A percentile compares a stretch with the other conserved stretches of the same genome.
phyloP scores from a whole-genome alignment of 2,113 vertebrate species.

The Myotis lucifugus region DNA sequence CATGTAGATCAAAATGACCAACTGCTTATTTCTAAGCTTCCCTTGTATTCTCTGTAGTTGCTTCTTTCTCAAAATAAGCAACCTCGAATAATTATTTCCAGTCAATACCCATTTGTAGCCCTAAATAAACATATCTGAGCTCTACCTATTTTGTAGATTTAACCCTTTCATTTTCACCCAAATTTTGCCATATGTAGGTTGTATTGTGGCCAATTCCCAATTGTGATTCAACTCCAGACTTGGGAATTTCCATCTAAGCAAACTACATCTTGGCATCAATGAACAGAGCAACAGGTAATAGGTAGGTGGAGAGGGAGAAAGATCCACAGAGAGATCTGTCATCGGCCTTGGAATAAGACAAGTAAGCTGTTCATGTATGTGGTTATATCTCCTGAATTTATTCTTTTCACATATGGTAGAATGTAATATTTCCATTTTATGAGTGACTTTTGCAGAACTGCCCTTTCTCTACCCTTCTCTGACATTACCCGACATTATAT shows the following conservation, averaged over 20 bases:
- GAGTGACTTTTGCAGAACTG: background rate
- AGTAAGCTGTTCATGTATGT: background rate
- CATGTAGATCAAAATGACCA: background rate
- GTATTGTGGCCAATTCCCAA: background rate
- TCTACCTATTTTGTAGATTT: background rate
- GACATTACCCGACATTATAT: background rate
- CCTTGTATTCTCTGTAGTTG: background rate
- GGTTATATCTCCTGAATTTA: background rate
- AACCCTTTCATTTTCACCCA: background rate
- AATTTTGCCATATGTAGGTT: background rate
- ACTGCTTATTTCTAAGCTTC: background rate
- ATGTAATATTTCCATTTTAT: background rate
- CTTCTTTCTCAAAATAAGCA: slow-evolving; percentile 6
- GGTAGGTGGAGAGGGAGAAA: background rate
- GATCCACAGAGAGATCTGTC: background rate
- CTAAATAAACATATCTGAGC: background rate
- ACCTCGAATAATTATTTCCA: background rate
- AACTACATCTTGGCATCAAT: background rate
- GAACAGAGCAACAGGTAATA: background rate
- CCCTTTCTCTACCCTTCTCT: background rate
- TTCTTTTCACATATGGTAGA: background rate
- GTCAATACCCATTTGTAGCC: background rate
- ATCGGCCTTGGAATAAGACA: background rate
- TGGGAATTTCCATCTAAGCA: background rate
- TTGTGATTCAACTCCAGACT: background rate